Conservation (phyloP, 30 jellyfish, hydroid and myxozoan species). For the Euphysa ruthae region DNA sequence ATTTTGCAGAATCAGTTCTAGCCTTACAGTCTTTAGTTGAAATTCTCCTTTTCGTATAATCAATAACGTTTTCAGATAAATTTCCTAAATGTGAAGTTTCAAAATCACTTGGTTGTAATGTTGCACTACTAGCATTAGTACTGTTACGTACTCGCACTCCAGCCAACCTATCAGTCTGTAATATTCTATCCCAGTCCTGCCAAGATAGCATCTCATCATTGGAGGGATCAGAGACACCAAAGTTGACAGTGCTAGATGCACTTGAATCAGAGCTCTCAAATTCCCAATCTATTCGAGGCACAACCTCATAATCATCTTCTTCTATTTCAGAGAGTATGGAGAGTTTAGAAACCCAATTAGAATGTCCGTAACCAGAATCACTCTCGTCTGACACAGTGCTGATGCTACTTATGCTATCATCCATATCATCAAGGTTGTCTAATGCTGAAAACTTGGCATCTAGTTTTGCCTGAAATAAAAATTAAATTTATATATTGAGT, state of each 20-base stretch:
- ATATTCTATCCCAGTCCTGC: constrained; percentile 39
- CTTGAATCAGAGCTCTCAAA: constrained; percentile 8
- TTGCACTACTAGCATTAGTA: neutral
- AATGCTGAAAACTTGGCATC: constrained; percentile 55
- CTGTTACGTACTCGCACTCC: neutral
- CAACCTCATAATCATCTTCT: constrained; percentile 64
- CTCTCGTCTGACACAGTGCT: constrained; percentile 84
- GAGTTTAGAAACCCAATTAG: constrained; percentile 42
- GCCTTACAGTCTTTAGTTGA: too few species aligned
- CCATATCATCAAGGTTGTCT: constrained; percentile 55
- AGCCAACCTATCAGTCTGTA: neutral
- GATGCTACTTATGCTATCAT: constrained; percentile 67
- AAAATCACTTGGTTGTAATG: neutral
- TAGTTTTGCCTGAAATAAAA: constrained; percentile 54
- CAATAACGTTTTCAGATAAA: too few species aligned
- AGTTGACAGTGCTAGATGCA: neutral
- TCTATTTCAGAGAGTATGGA: constrained; percentile 61
- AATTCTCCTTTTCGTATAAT: too few species aligned
- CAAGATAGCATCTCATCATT: constrained; percentile 12
- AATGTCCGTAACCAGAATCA: constrained; percentile 86
- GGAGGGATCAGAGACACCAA: too few species aligned
- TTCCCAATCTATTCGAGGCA: constrained; percentile 35
- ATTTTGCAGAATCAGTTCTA: too few species aligned
- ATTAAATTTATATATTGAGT: neutral
- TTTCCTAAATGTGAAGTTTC: too few species aligned